Conservation (phyloP, 2,888 invertebrate species). For the Cordilura impudica region DNA sequence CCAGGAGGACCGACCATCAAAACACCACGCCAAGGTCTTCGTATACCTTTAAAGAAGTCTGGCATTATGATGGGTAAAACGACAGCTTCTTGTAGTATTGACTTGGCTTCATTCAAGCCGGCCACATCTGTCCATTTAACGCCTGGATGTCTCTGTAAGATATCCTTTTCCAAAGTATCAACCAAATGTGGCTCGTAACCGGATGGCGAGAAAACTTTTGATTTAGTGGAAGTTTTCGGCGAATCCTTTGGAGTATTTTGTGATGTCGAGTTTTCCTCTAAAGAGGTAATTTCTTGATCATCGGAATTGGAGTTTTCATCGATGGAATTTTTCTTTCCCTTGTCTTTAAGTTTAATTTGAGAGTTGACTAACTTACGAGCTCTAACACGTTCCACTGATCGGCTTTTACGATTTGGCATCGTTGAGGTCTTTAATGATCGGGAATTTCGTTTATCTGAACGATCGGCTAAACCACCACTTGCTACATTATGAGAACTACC, state of each 20-base stretch:
- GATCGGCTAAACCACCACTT: slow-evolving; percentile 77
- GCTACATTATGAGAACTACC: slow-evolving; percentile 77
- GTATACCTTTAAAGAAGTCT: slow-evolving; percentile 91
- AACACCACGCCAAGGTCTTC: slow-evolving; percentile 85
- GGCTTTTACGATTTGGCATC: slow-evolving; percentile 74
- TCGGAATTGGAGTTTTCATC: slow-evolving; percentile 78
- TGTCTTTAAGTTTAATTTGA: slow-evolving; percentile 77
- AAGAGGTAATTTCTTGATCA: slow-evolving; percentile 77
- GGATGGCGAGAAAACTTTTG: slow-evolving; percentile 78
- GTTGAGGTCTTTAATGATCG: slow-evolving; percentile 71
- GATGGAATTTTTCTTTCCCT: slow-evolving; percentile 77
- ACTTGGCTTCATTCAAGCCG: slow-evolving; percentile 86
- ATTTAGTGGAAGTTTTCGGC: slow-evolving; percentile 72
- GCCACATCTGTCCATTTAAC: slow-evolving; percentile 90
- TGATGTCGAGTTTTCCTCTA: slow-evolving; percentile 77
- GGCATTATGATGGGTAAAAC: slow-evolving; percentile 92
- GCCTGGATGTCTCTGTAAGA: slow-evolving; percentile 88
- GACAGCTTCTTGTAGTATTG: slow-evolving; percentile 90
- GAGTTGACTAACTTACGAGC: slow-evolving; percentile 75
- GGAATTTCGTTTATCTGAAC: slow-evolving; percentile 67
- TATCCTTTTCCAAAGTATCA: slow-evolving; percentile 90
- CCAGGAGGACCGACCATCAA: slow-evolving; percentile 80
- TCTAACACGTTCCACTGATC: slow-evolving; percentile 77
- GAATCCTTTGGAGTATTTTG: slow-evolving; percentile 76
- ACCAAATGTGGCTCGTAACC: slow-evolving; percentile 88